Evolutionary conservation across 2,113 vertebrate genomes (phyloP), one percentile per base, ranked within the genome.

Genomic region (Otis tarda): DNA sequence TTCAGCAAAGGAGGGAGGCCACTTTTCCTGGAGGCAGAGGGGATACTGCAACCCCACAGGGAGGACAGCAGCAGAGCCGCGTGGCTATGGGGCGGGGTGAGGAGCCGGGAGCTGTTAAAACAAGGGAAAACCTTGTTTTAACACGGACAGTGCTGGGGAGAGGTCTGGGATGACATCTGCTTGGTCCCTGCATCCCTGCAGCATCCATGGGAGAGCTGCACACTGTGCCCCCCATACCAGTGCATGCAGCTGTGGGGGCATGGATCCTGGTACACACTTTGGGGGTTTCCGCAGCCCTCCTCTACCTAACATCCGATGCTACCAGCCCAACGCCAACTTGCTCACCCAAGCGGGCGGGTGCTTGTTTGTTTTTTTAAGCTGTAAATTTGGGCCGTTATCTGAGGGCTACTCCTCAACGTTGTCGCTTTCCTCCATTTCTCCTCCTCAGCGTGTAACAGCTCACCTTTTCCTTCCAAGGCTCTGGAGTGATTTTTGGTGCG

Each of bases 111-210:
- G 53, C 56, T 35, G 39, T 24, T 43, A 43, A 43, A 43, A 16
- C 41, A 43, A 43, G 28, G 49, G 15, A 91, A 87, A 64, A 4
- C 23, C 28, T 59, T 41, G 20, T 53, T 90, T 69, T 24, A 47
- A 33, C 1, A 2, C 2, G 3, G 37, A 37, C 1, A 3, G 28
- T 16, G 15, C 49, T 64, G 49, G 5, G 10, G 59, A 69, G 24
- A 39, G 16, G 39, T 47, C 57, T 77, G 45, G 31, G 70, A 39
- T 35, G 20, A 41, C 0, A 0, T 33, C 27, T 64, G 53, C 49
- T 75, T 57, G 22, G 11, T 23, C 45, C 21, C 31, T 77, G 35
- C 55, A 6, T 11, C 47, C 59, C 31, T 57, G 43, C 28, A 69
- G 35, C 55, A 6, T 11, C 47, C 59, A 28, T 57, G 43, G 14